Evolutionary conservation across 2,797 vertebrate genomes (phyloP).

Genomic region (Crocidura indochinensis): DNA sequence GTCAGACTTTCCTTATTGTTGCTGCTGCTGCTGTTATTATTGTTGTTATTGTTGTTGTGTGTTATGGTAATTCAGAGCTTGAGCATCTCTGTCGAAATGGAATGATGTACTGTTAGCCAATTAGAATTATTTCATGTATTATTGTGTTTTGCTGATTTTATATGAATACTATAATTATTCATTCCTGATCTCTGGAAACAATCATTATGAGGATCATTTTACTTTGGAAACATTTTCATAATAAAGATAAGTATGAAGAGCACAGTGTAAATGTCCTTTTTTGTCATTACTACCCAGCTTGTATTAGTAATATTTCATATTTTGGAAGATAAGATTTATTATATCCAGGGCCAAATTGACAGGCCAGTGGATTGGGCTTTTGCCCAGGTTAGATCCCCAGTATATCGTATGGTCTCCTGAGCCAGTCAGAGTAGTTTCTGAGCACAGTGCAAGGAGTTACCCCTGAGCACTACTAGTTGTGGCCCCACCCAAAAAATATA

Average conservation of each 20-base stretch:
- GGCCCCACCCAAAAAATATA: too few species aligned
- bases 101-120: conserved; percentile 83
- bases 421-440: too few species aligned
- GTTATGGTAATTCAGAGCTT: conserved; percentile 86
- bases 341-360: background rate
- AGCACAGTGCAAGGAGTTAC: too few species aligned
- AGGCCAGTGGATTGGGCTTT: too few species aligned
- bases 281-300: background rate
- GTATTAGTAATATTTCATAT: background rate
- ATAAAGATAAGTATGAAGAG: conserved; percentile 91
- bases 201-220: conserved; percentile 89
- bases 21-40: conserved; percentile 76
- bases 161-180: conserved; percentile 86
- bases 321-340: background rate
- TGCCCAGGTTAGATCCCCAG: too few species aligned
- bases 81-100: conserved; percentile 88
- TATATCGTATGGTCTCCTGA: too few species aligned
- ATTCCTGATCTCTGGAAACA: conserved; percentile 88
- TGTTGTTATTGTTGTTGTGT: conserved; percentile 77
- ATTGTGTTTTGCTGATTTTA: conserved; percentile 85
- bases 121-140: conserved; percentile 87
- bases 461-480: too few species aligned
- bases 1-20: conserved; percentile 79
- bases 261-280: conserved; percentile 75
- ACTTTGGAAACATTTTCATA: conserved; percentile 92